phyloP scores from a whole-genome alignment of 2,888 invertebrate genomes.

The Caenorhabditis zanzibari region DNA sequence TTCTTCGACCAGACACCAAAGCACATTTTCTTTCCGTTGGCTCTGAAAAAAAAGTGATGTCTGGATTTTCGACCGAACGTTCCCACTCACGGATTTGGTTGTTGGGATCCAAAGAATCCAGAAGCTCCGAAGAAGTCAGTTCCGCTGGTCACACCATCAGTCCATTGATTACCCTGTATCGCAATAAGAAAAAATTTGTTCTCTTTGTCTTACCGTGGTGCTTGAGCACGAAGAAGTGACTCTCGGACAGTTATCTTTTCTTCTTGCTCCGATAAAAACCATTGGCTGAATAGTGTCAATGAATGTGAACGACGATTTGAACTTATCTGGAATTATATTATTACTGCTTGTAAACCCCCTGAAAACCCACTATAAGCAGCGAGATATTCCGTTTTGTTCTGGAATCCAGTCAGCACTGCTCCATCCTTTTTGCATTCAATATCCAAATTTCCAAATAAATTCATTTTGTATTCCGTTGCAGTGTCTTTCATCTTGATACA shows the following conservation, averaged over 20 bases:
- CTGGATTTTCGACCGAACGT: background rate
- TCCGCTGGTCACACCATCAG: conserved; percentile 18
- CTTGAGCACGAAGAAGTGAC: background rate
- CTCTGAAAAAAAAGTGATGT: conserved; percentile 15
- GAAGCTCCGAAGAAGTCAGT: background rate
- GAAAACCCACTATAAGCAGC: conserved; percentile 3
- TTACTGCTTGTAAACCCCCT: background rate
- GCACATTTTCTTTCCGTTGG: conserved; percentile 22
- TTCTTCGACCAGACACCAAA: conserved; percentile 31
- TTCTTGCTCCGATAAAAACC: conserved; percentile 13
- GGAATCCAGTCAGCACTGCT: conserved; percentile 33
- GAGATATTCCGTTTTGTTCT: conserved; percentile 12
- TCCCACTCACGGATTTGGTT: conserved; percentile 20
- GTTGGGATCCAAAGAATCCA: conserved; percentile 12
- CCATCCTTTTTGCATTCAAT: conserved; percentile 26
- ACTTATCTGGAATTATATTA: background rate
- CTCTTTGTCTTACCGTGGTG: background rate
- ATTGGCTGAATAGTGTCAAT: conserved; percentile 12
- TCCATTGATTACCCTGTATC: conserved; percentile 29
- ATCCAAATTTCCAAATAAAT: conserved; percentile 27
- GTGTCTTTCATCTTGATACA: conserved; percentile 20
- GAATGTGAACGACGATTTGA: conserved; percentile 8
- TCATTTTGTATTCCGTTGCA: background rate
- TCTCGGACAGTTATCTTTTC: conserved; percentile 9
- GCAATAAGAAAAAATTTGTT: background rate